phyloP scores from a whole-genome alignment of 2,113 vertebrate genomes.

The Malaclemys terrapin region DNA sequence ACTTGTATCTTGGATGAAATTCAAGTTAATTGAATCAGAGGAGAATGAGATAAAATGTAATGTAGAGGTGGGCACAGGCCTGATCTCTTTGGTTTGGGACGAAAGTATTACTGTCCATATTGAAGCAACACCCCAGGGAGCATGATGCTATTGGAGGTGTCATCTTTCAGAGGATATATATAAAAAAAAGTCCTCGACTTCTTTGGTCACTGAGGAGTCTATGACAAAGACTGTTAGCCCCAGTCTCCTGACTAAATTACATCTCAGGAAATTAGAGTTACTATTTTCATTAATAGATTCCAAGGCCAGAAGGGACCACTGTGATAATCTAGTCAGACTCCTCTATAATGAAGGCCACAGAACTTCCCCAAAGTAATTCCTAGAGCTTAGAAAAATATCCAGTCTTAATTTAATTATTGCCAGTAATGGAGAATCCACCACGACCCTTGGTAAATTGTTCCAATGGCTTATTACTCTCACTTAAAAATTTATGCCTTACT shows the following conservation, averaged over 20 bases:
- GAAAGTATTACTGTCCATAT: not conserved
- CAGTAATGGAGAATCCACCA: not conserved
- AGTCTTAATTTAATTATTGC: not conserved
- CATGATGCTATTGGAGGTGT: not conserved
- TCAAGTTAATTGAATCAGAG: not conserved
- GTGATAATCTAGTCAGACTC: not conserved
- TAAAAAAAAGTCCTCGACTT: not conserved
- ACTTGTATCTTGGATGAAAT: not conserved
- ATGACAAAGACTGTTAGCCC: not conserved
- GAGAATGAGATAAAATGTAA: not conserved
- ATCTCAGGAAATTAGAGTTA: constrained; percentile 43
- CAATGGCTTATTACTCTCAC: not conserved
- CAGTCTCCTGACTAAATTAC: not conserved
- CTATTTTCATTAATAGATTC: not conserved
- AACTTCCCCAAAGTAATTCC: not conserved
- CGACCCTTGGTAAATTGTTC: not conserved
- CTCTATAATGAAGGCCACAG: not conserved
- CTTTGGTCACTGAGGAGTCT: not conserved
- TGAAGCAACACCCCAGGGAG: not conserved
- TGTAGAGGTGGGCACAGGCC: not conserved
- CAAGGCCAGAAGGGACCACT: not conserved
- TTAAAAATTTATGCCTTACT: not conserved
- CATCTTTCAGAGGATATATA: not conserved
- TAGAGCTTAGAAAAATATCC: not conserved
- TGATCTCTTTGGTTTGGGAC: not conserved